Evolutionary conservation across 1,140 invertebrate genomes (phyloP), one percentile per base, ranked within the genome.

Genomic region (Leptinotarsa defecta): DNA sequence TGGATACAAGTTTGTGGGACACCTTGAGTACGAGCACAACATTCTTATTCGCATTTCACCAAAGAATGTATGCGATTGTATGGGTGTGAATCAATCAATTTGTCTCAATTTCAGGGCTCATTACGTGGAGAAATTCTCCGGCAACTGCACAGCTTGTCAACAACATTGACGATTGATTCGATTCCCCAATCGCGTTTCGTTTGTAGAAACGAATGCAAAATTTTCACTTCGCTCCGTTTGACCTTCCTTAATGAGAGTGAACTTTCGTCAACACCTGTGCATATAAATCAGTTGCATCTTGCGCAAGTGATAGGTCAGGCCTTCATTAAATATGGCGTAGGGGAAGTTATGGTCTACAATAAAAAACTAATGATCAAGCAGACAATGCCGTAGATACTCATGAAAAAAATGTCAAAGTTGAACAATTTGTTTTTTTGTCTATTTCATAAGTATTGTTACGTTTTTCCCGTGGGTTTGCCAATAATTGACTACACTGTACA

Each of bases 221-320:
- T 57, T 57, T 57, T 57, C 52, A 57, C 52, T 57, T 57, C 52
- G n/a, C 52, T 57, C 52, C 52, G 52, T 19, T 43, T 57, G 52
- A 57, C 52, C 52, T 57, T 57, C 4, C 52, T 57, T 57, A n/a
- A 57, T 57, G 17, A 57, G 52, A 57, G 52, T 57, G 17, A 57
- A 57, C 52, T 57, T 57, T 57, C 52, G 15, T 57, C 52, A 57
- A 57, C 52, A 57, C 52, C 52, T 13, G 52, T n/a, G 52, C 17
- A 57, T 57, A 57, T 57, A 57, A 57, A 57, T 57, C 52, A 57
- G n/a, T 57, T 57, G 6, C 52, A 57, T 17, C 4, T 57, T 57
- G 6, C 52, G 52, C 52, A 57, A 57, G 52, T n/a, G 4, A 57
- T 57, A 0, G 52, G 17, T 15, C 17, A 2, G 52, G 52, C 52